These are phyloP conservation scores for Nymphalis urticae DNA, from an alignment of 2,888 invertebrate species.

Conservation along the genomic window DNA sequence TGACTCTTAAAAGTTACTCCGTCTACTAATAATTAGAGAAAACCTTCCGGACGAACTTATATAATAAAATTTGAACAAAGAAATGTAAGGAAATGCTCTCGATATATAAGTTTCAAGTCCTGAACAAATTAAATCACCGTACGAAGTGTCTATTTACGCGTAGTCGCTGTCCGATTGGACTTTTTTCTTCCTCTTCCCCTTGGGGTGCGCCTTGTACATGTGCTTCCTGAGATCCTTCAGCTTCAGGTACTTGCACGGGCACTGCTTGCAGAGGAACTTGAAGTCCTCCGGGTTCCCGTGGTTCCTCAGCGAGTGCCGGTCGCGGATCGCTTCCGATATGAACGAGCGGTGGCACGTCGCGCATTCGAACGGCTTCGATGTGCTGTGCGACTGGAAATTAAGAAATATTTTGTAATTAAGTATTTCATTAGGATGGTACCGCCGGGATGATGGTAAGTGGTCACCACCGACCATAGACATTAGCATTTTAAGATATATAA, in stretches of 20 bases:
- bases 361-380: constrained; percentile 62
- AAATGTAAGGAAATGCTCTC: too few species aligned
- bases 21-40: too few species aligned
- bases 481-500: too few species aligned
- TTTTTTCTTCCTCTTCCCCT: constrained; percentile 50
- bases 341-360: constrained; percentile 63
- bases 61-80: too few species aligned
- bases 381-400: constrained; percentile 63
- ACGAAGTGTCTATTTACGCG: background rate
- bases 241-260: constrained; percentile 62
- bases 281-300: constrained; percentile 63
- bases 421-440: background rate
- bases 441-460: too few species aligned
- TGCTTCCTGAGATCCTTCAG: constrained; percentile 65
- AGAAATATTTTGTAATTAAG: background rate
- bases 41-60: too few species aligned
- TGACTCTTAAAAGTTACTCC: too few species aligned
- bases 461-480: too few species aligned
- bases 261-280: constrained; percentile 58
- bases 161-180: constrained; percentile 29
- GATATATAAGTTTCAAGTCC: too few species aligned
- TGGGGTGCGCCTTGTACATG: constrained; percentile 63
- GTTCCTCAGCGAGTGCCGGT: constrained; percentile 56
- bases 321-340: constrained; percentile 57
- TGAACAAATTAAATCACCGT: too few species aligned